phyloP scores from a whole-genome alignment of 2,113 vertebrate genomes.

The Upupa epops region DNA sequence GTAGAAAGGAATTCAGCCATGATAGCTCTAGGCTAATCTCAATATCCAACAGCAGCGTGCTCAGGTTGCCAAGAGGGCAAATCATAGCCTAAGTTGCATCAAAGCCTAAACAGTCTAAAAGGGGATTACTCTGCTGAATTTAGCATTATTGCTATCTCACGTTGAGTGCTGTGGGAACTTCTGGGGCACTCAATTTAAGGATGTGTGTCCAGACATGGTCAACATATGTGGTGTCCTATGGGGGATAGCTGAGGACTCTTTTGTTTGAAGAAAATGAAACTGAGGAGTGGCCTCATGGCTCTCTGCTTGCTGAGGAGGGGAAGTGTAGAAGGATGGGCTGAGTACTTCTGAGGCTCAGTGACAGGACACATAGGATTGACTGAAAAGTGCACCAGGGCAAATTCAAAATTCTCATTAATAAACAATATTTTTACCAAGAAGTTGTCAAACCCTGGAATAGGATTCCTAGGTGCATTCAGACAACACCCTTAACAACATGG shows the following conservation, averaged over 20 bases:
- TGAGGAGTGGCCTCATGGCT: neutral
- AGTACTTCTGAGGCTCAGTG: neutral
- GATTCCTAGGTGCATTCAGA: neutral
- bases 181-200: too few relatives aligned
- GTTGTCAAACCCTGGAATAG: neutral
- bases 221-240: too few relatives aligned
- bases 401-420: neutral
- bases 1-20: too few relatives aligned
- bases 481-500: too few relatives aligned
- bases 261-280: too few relatives aligned
- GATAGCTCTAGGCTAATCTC: too few relatives aligned
- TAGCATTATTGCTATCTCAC: too few relatives aligned
- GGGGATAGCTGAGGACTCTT: neutral
- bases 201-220: too few relatives aligned
- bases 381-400: too few relatives aligned
- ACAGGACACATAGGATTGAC: accelerated
- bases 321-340: neutral
- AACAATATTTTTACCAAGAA: neutral
- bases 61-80: neutral
- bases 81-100: too few relatives aligned
- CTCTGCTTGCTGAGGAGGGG: neutral
- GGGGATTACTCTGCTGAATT: too few relatives aligned
- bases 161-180: too few relatives aligned
- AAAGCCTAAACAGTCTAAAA: neutral
- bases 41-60: neutral